phyloP scores from a whole-genome alignment of 2,113 vertebrate species.

The Sigmodon hispidus region DNA sequence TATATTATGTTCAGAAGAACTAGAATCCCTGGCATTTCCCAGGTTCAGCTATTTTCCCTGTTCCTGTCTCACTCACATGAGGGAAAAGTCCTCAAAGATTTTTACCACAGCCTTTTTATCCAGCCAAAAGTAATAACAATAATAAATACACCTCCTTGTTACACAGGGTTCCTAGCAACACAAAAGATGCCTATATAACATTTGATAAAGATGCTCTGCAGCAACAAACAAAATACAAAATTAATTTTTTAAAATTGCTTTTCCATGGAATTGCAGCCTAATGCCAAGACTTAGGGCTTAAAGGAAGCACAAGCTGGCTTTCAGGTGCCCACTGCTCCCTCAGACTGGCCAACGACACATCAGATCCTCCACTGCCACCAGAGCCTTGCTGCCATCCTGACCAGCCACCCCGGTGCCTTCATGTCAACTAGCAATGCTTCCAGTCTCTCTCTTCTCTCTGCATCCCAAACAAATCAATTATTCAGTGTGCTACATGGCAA shows the following conservation, averaged over 20 bases:
- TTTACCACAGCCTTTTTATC: background rate
- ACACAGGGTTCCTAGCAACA: background rate
- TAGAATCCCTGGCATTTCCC: background rate
- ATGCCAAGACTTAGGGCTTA: background rate
- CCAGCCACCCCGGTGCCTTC: background rate
- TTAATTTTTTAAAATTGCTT: background rate
- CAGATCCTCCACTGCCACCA: background rate
- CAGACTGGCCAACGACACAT: background rate
- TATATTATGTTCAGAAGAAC: background rate
- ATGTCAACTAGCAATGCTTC: background rate
- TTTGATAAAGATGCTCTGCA: constrained; percentile 2
- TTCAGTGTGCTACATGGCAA: background rate
- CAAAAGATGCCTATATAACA: constrained; percentile 38
- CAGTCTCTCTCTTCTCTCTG: background rate
- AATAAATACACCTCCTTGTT: background rate
- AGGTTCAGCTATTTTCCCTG: background rate
- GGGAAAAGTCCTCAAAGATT: background rate
- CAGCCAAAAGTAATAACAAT: background rate
- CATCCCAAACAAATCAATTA: constrained; percentile 2
- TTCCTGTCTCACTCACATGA: background rate
- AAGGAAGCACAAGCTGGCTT: background rate
- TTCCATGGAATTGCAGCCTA: background rate
- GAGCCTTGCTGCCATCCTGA: background rate
- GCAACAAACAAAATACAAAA: background rate
- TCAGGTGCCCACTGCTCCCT: background rate